Base-by-base conservation (phyloP, 2,888 invertebrate genomes). In the Notodonta ziczac region DNA sequence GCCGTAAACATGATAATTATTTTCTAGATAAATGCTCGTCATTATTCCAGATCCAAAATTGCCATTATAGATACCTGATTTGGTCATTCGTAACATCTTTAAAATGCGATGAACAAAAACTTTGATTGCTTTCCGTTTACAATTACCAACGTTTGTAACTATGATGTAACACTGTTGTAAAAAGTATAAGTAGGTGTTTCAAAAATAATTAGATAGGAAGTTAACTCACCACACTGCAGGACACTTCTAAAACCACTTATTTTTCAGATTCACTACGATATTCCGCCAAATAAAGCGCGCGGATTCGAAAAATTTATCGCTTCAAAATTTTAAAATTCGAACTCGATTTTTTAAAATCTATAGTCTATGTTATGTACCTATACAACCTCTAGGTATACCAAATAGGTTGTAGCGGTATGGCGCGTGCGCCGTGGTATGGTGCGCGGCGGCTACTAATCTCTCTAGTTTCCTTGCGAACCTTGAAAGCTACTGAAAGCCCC, bases 401-500 rank as follows among this genome's bases (percentile, higher is more conserved):
- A 88, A 84, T 85, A 91, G 91, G 90, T 82, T 86, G 90, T 78
- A 85, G 78, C 82, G 84, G 82, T 72, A 74, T 63, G 72, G 84
- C 90, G 90, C 92, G 92, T 91, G 92, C 92, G 90, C 86, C 77
- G 77, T 74, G 72, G 72, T 67, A 66, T 73, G 78, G 73, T 75
- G 84, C 87, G 83, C 89, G 84, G 76, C 83, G 81, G 77, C 82
- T 81, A 91, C 93, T 92, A 80, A 80, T 69, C 69, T 59, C 55
- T 64, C 74, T 74, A 73, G 72, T 71, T 69, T 77, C 77, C 78
- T 73, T 73, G 72, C 82, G 74, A 87, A 82, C 90, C 91, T 89
- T 88, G 90, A 89, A 90, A 86, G 86, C 88, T 91, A 83, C 86
- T 87, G 88, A 87, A 88, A 88, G 87, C 84, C 82, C 81, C 82